Conservation (phyloP, 2,113 vertebrate genomes). For the Austrofundulus limnaeus region DNA sequence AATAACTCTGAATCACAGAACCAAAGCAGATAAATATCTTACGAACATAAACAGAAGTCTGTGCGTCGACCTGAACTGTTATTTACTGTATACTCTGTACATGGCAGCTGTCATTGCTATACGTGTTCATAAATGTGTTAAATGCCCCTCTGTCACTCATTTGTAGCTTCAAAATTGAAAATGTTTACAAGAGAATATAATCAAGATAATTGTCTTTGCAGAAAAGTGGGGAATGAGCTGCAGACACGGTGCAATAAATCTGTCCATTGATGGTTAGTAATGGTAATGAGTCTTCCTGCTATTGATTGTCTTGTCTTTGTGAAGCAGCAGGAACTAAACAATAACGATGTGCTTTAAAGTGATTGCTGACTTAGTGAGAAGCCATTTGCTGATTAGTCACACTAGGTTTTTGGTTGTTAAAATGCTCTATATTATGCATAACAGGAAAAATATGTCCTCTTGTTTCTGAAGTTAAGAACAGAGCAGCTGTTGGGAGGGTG, state of each 20-base stretch:
- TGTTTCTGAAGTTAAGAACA: slow-evolving; percentile 26
- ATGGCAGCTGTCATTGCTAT: slow-evolving; percentile 28
- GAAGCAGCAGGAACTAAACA: slow-evolving; percentile 32
- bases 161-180: slow-evolving; percentile 24
- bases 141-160: slow-evolving; percentile 26
- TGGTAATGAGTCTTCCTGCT: slow-evolving; percentile 42
- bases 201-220: slow-evolving; percentile 51
- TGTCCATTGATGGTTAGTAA: slow-evolving; percentile 42
- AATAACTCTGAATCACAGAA: slow-evolving; percentile 9
- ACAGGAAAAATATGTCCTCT: neutral
- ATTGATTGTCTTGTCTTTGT: slow-evolving; percentile 53
- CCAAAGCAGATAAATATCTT: slow-evolving; percentile 3
- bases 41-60: no score
- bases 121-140: slow-evolving; percentile 28
- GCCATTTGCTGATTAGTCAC: slow-evolving; percentile 27
- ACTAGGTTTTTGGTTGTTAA: slow-evolving; percentile 13
- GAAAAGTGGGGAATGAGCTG: slow-evolving; percentile 25
- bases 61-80: no score
- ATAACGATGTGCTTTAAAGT: slow-evolving; percentile 20
- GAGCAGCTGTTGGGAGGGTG: slow-evolving; percentile 27
- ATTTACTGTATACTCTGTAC: neutral
- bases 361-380: slow-evolving; percentile 20
- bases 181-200: slow-evolving; percentile 48
- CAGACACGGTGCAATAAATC: slow-evolving; percentile 43
- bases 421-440: slow-evolving; percentile 19